Evolutionary conservation across 2,113 vertebrate species (phyloP), one percentile per base, ranked within the genome.

Genomic region (Pseudopodoces humilis): DNA sequence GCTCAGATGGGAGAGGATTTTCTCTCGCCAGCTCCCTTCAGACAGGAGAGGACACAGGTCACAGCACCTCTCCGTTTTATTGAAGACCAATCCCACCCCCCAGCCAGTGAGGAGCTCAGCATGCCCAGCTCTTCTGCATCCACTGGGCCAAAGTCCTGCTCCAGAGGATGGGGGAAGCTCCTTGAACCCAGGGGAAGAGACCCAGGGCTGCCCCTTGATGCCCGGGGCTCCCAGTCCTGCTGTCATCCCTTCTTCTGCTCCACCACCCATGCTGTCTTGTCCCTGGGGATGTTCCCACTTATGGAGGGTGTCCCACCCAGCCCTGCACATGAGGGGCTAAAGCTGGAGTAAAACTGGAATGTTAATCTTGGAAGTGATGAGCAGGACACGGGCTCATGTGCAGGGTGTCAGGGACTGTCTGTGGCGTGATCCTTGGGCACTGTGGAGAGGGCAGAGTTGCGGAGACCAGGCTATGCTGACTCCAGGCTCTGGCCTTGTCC

Each of bases 1-100:
- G 30, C 63, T 90, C 2, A 1, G 16, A 33, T 22, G 8, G 31
- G 20, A 56, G 23, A 14, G 37, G 17, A 21, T 59, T 86, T 93
- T 19, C 56, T 76, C 46, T 88, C 0, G 0, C 27, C 71, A 81
- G 22, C 13, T 20, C 22, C 19, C 64, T 64, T 65, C 28, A 90
- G 83, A 91, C 41, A 81, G 7, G 9, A 92, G 68, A 70, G 69
- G 60, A 94, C 92, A 92, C 88, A 60, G 63, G 24, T 92, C 80
- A 81, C 95, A 95, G 92, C 95, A 95, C 83, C 91, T 97, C 94
- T 94, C 94, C 79, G 43, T 86, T 96, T 97, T 97, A 97, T 97
- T 97, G 92, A 96, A 94, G 72, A 93, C 37, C 53, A 84, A 17
- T 68, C 91, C 72, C 91, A 64, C 64, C 72, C 81, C 31, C 13